Evolutionary conservation across 30 jellyfish, hydroid and myxozoan genomes (phyloP).

Genomic region (Haliclystus octoradiatus): DNA sequence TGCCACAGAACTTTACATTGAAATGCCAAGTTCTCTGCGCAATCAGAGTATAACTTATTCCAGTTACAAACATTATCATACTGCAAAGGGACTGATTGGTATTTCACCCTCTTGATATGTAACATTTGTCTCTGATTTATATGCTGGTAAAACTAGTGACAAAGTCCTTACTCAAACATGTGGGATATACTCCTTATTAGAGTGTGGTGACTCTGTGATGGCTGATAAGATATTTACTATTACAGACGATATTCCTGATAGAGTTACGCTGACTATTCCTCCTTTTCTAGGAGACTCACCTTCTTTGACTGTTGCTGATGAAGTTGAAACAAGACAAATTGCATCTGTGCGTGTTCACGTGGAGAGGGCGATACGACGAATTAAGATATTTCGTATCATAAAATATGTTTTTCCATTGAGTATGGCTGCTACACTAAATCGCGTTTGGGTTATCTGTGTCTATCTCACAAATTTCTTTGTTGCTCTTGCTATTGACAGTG

Average conservation of each 20-base stretch:
- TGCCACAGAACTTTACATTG: slow-evolving; percentile 48
- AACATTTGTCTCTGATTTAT: slow-evolving; percentile 42
- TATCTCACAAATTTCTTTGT: slow-evolving; percentile 18
- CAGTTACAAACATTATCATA: slow-evolving; percentile 42
- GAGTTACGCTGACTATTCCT: slow-evolving; percentile 27
- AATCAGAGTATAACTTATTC: slow-evolving; percentile 45
- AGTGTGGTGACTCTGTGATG: slow-evolving; percentile 46
- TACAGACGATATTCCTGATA: slow-evolving; percentile 24
- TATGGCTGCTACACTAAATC: slow-evolving; percentile 1
- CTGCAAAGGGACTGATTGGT: slow-evolving; percentile 73
- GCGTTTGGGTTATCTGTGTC: slow-evolving; percentile 21
- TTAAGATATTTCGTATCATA: slow-evolving; percentile 18
- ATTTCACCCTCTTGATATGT: slow-evolving; percentile 52
- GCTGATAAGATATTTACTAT: slow-evolving; percentile 53
- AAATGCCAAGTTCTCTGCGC: slow-evolving; percentile 45
- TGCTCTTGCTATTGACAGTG: slow-evolving; percentile 6
- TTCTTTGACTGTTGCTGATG: slow-evolving; percentile 16
- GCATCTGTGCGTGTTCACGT: slow-evolving; percentile 63
- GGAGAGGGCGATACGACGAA: slow-evolving; percentile 40
- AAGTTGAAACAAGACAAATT: slow-evolving; percentile 30
- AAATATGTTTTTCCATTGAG: slow-evolving; percentile 15
- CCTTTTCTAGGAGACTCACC: slow-evolving; percentile 30
- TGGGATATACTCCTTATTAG: slow-evolving; percentile 15
- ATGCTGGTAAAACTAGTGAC: slow-evolving; percentile 41
- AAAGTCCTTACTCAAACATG: slow-evolving; percentile 4